phyloP scores from a whole-genome alignment of 2,113 vertebrate genomes.

The Ophiodon elongatus region DNA sequence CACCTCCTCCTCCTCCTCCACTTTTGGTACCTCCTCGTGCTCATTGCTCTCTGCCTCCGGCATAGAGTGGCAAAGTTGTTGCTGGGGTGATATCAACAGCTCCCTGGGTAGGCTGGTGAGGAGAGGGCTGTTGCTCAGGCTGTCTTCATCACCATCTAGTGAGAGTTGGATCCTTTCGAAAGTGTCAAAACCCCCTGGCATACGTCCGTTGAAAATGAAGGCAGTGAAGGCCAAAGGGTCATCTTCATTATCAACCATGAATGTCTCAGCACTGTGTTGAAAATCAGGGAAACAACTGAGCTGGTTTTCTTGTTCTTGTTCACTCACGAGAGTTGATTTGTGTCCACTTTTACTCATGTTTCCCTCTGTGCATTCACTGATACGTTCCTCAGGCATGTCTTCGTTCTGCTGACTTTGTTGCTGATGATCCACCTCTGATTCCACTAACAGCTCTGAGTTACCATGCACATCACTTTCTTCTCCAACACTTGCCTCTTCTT shows the following conservation, averaged over 20 bases:
- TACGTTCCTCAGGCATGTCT: conserved; percentile 1
- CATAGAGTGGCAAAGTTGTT: conserved; percentile 14
- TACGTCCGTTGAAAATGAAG: conserved; percentile 17
- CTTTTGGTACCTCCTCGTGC: conserved; percentile 20
- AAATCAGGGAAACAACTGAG: conserved; percentile 10
- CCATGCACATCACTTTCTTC: background rate
- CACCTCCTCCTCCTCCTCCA: conserved; percentile 19
- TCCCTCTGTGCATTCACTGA: conserved; percentile 9
- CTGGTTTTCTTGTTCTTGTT: conserved; percentile 10
- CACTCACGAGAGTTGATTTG: background rate
- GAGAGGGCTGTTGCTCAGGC: conserved; percentile 61
- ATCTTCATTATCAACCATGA: conserved; percentile 23
- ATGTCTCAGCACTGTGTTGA: conserved; percentile 14
- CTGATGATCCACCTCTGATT: conserved; percentile 12
- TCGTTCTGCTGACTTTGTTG: conserved; percentile 14
- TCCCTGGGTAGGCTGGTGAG: conserved; percentile 57
- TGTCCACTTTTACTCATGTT: background rate
- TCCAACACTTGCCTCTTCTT: background rate
- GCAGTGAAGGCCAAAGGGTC: conserved; percentile 20
- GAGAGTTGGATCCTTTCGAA: conserved; percentile 83
- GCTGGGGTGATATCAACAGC: conserved; percentile 46
- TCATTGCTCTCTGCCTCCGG: conserved; percentile 38
- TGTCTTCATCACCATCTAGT: conserved; percentile 44
- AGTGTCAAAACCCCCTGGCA: conserved; percentile 77
- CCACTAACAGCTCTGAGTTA: background rate